Percentiles rank a stretch among this genome's conserved stretches.
Conservation (phyloP, 2,797 vertebrate species). For the Glyptemys insculpta region DNA sequence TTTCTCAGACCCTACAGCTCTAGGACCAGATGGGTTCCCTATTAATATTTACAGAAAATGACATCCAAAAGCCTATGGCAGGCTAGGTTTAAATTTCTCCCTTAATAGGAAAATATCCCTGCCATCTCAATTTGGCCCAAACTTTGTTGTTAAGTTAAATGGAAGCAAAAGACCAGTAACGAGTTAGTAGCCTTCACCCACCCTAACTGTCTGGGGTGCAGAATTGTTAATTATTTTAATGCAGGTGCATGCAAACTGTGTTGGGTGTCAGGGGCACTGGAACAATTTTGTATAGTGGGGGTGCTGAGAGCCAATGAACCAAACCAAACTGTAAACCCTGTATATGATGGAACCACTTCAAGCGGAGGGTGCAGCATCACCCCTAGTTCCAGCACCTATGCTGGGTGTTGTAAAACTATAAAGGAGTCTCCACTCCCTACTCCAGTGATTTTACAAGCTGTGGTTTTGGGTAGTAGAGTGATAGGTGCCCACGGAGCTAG, state of each 20-base stretch:
- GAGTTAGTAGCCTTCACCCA: background rate
- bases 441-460: background rate
- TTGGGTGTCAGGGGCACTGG: too few relatives aligned
- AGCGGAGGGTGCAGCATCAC: too few relatives aligned
- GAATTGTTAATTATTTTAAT: background rate
- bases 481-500: background rate
- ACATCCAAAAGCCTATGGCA: slow-evolving; percentile 49
- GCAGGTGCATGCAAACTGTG: background rate
- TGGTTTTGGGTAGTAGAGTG: background rate
- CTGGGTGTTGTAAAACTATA: background rate
- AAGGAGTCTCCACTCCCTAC: background rate
- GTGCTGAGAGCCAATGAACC: too few relatives aligned
- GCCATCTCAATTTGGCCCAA: slow-evolving; percentile 39
- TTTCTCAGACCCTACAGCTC: slow-evolving; percentile 23
- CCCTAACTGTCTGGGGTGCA: background rate
- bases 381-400: background rate
- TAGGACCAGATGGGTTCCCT: slow-evolving; percentile 50
- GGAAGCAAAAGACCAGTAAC: background rate
- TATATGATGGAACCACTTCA: too few relatives aligned
- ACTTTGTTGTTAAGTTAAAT: background rate
- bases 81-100: slow-evolving; percentile 1
- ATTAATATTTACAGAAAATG: slow-evolving; percentile 53
- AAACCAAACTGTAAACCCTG: too few relatives aligned
- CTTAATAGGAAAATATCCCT: slow-evolving; percentile 8
- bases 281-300: too few relatives aligned